Base-by-base conservation (phyloP, 2,113 vertebrate genomes). In the Apaloderma vittatum region DNA sequence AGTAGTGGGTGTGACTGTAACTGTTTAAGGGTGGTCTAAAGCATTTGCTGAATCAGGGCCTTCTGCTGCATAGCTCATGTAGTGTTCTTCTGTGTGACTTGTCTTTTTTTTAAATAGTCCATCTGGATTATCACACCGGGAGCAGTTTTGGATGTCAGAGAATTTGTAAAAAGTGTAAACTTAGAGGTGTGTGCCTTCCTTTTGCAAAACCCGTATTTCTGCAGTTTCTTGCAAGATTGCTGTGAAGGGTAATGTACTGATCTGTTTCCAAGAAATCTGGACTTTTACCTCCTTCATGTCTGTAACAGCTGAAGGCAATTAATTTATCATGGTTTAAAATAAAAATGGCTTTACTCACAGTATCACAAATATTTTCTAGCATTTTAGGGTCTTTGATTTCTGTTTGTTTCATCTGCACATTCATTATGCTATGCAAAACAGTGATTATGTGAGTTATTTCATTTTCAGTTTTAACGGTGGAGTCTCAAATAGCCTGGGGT, bases 1-100 rank as follows among this genome's bases (percentile, higher is more conserved):
- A 37, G 4, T 21, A 8, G n/a, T 14, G 6, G 0, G 4, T 36
- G 1, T 15, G 54, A 4, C 3, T 17, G 8, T 9, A 22, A 20
- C 20, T 26, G 3, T n/a, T 73, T 17, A 18, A 23, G 3, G 14
- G 29, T 22, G 12, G 7, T 43, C 23, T 65, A 23, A 55, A 32
- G 9, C 48, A 0, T 43, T 32, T 8, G 6, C 12, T 40, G 40
- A 19, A 24, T 55, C 29, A 10, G 40, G 36, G 30, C 15, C 29
- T 59, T 62, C 32, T 67, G 36, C 29, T 55, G 23, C 23, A 4
- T 21, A 9, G 18, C 29, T 79, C 8, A 14, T 43, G 19, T 52
- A 22, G 4, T 65, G 7, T 12, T 88, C 61, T 51, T 66, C 26
- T 32, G 10, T 6, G 20, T 48, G 24, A 6, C 12, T 73, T 68